Conservation (phyloP, 1,140 invertebrate species). For the Propsilocerus akamusi region DNA sequence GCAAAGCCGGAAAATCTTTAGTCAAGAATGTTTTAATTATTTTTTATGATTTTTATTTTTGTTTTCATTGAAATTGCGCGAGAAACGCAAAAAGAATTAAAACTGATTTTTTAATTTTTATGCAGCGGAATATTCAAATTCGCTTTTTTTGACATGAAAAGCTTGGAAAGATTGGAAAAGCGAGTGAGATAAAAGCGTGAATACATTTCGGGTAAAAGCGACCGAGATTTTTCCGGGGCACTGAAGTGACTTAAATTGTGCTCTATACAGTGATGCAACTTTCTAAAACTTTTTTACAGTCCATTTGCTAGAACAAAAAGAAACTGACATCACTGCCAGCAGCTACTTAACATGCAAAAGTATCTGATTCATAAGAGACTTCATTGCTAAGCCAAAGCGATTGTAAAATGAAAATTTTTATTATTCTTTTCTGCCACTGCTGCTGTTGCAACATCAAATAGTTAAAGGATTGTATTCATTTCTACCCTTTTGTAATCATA, state of each 20-base stretch:
- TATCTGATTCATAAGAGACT: too few species aligned
- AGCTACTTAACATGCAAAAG: too few species aligned
- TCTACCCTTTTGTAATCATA: too few species aligned
- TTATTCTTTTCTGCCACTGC: not conserved
- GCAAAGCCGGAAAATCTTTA: too few species aligned
- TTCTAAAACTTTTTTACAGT: too few species aligned
- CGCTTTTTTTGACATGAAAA: not conserved
- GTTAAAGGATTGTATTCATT: too few species aligned
- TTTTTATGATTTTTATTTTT: not conserved
- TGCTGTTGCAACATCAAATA: too few species aligned
- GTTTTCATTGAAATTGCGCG: not conserved
- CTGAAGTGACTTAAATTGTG: too few species aligned
- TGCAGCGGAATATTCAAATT: not conserved
- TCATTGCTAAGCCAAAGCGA: not conserved
- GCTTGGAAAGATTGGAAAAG: not conserved
- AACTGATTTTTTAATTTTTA: conserved; percentile 1
- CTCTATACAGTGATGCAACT: too few species aligned
- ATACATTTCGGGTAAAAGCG: not conserved
- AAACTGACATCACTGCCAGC: too few species aligned
- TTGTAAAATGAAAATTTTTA: not conserved
- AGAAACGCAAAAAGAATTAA: not conserved
- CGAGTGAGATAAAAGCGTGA: not conserved
- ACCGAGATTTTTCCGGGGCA: not conserved
- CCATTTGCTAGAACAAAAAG: too few species aligned
- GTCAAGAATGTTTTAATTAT: conserved; percentile 3